These are phyloP conservation scores for Torymus tubicola DNA, from an alignment of 2,888 invertebrate genomes.

Conservation along the genomic window DNA sequence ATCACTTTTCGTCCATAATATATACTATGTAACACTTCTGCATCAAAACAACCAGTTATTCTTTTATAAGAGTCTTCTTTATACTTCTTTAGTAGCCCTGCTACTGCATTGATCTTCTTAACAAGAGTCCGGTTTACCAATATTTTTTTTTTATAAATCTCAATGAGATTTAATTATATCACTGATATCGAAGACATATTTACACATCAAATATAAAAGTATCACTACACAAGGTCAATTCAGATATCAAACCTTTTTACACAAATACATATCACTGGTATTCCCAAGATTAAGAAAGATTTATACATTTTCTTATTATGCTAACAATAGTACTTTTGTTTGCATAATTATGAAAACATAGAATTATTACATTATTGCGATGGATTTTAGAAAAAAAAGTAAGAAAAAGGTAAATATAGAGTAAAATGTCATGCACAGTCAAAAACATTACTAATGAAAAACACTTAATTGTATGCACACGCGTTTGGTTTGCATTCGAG, in stretches of 20 bases:
- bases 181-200: conserved; percentile 41
- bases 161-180: conserved; percentile 35
- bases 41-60: conserved; percentile 18
- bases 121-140: conserved; percentile 42
- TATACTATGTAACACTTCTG: conserved; percentile 21
- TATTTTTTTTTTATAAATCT: conserved; percentile 14
- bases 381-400: not conserved
- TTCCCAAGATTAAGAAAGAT: conserved; percentile 17
- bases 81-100: conserved; percentile 37
- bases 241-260: conserved; percentile 27
- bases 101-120: conserved; percentile 44
- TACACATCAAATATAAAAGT: conserved; percentile 29
- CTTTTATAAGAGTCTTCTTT: conserved; percentile 42
- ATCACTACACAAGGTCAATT: conserved; percentile 22
- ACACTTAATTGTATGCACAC: conserved; percentile 24
- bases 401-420: conserved; percentile 25
- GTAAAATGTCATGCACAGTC: conserved; percentile 40
- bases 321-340: not conserved
- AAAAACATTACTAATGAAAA: conserved; percentile 35
- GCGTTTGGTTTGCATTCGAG: conserved; percentile 58
- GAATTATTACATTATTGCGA: no score
- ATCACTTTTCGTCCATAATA: conserved; percentile 29
- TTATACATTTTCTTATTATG: conserved; percentile 20
- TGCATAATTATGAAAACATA: no score
- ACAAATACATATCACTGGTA: conserved; percentile 28